Percentiles rank a stretch among this genome's conserved stretches.
These are phyloP conservation scores for Sinopyrophorus schimmeli DNA, from an alignment of 2,888 invertebrate species.

Conservation along the genomic window DNA sequence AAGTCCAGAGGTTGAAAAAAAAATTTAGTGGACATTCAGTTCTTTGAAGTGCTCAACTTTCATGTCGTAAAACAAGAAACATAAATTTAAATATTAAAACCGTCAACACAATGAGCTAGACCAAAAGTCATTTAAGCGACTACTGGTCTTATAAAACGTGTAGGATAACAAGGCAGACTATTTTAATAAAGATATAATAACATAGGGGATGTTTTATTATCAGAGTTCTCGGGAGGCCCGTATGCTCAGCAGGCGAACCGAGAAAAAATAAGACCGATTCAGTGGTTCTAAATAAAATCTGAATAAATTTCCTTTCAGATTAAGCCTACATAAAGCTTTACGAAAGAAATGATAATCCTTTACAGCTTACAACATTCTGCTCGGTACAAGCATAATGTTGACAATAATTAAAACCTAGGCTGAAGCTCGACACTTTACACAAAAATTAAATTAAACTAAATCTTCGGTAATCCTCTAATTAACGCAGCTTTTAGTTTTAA, in stretches of 20 bases:
- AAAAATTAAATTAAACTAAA: constrained; percentile 1
- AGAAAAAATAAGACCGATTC: constrained; percentile 16
- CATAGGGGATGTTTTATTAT: constrained; percentile 29
- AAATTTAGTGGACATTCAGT: too few relatives aligned
- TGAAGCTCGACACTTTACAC: background rate
- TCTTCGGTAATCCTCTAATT: too few relatives aligned
- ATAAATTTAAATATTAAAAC: background rate
- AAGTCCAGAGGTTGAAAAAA: too few relatives aligned
- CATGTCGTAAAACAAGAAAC: too few relatives aligned
- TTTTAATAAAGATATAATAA: constrained; percentile 32
- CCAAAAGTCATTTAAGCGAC: constrained; percentile 13
- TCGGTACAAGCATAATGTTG: background rate
- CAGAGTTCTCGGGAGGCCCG: constrained; percentile 20
- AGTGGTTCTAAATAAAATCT: constrained; percentile 19
- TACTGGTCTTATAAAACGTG: constrained; percentile 22
- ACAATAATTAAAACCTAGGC: constrained; percentile 1
- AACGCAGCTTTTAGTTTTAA: too few relatives aligned
- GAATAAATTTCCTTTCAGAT: constrained; percentile 8
- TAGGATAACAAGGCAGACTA: constrained; percentile 22
- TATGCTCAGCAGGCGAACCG: constrained; percentile 15
- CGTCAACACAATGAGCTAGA: background rate
- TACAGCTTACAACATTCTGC: background rate
- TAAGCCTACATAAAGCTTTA: background rate
- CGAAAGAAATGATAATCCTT: background rate
- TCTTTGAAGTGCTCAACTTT: too few relatives aligned